Base-by-base conservation (phyloP, 2,113 vertebrate species). In the Oncorhynchus gorbuscha region DNA sequence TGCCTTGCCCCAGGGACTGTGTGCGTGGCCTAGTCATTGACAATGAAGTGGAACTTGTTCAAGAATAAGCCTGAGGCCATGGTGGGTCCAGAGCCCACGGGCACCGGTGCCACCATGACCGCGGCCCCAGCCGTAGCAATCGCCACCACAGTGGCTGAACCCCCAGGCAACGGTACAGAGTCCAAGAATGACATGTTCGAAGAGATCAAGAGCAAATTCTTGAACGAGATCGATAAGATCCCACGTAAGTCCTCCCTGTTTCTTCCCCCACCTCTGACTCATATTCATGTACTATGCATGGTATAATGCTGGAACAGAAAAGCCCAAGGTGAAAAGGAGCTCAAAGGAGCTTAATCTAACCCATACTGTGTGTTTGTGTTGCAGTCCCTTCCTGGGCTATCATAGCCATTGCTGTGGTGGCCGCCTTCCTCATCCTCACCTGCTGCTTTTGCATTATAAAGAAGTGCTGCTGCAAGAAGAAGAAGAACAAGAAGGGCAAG, bases 361-460 rank as follows among this genome's bases (percentile, higher is more conserved):
- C 16, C 14, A 55, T 18, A 28, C 3, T 26, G 30, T 39, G 14
- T 68, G 30, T 39, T 16, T 68, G 66, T 68, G 35, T 69, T n/a
- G 18, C 93, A 99, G 97, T 99, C 79, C 98, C 97, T 0, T 95
- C 96, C 0, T 99, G 97, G 98, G 98, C 97, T 20, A 92, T 99
- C 87, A 96, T 98, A 0, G 97, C 98, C 87, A 97, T 99, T 0
- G 96, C 97, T 0, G 96, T 99, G 74, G 97, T 99, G 1, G 95
- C 94, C 0, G 97, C 96, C 1, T 92, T 99, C 74, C 94, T 99
- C 79, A 84, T 99, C 78, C 93, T 99, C 83, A 96, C 96, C 86
- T 99, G 98, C 89, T 99, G 98, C 92, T 96, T 99, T 92, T 99
- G 98, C 92, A 97, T 99, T 90, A 99, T 98, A 88, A 99, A 99